Percentiles rank a stretch among this genome's conserved stretches.
Conservation (phyloP, 2,888 invertebrate genomes). For the Tuta absoluta region DNA sequence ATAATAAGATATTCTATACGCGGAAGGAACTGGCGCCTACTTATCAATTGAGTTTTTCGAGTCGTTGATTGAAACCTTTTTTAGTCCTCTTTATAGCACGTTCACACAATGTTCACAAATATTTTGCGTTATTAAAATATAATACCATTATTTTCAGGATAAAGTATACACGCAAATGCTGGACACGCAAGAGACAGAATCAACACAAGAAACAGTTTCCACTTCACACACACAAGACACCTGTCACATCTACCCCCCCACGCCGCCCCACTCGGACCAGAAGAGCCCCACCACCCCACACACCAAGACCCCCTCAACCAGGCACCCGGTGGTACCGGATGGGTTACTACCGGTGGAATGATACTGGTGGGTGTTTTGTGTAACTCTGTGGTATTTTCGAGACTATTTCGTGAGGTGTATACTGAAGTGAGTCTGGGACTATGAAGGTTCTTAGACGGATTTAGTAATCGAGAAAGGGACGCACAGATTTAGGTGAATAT, state of each 20-base stretch:
- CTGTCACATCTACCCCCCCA: constrained; percentile 67
- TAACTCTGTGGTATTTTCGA: neutral
- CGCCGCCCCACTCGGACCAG: constrained; percentile 73
- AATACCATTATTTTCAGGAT: constrained; percentile 52
- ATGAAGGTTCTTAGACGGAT: too few relatives aligned
- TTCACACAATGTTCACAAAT: neutral
- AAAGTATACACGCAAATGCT: constrained; percentile 60
- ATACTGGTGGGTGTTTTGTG: constrained; percentile 15
- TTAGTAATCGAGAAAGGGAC: neutral
- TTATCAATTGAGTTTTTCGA: too few relatives aligned
- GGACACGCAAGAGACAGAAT: constrained; percentile 22
- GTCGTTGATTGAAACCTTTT: too few relatives aligned
- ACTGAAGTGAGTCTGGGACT: neutral
- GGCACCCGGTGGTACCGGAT: constrained; percentile 47
- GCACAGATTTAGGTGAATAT: neutral
- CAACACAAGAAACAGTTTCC: constrained; percentile 43
- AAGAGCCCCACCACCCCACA: constrained; percentile 69
- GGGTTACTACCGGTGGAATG: constrained; percentile 39
- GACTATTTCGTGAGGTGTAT: constrained; percentile 13
- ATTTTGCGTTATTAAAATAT: neutral
- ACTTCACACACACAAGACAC: constrained; percentile 48
- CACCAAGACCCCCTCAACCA: constrained; percentile 62
- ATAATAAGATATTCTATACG: too few relatives aligned
- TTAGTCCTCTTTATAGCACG: neutral
- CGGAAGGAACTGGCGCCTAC: too few relatives aligned